Percentiles rank a stretch among this genome's conserved stretches.
These are phyloP conservation scores for Rapana venosa DNA, from an alignment of 2,888 invertebrate genomes.

Conservation along the genomic window DNA sequence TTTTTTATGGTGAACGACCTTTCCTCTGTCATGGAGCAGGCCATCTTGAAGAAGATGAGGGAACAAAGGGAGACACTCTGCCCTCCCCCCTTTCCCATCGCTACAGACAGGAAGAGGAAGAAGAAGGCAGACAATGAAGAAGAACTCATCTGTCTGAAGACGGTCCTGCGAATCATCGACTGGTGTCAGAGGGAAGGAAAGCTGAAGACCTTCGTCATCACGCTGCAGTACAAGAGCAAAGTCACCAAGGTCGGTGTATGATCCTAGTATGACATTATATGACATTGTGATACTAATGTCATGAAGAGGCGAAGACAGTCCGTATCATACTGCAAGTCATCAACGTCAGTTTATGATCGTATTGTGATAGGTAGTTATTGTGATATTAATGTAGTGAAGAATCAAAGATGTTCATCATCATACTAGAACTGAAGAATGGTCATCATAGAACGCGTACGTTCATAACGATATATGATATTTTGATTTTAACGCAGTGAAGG, in stretches of 20 bases:
- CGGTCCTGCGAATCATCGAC: constrained; percentile 82
- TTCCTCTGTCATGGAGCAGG: background rate
- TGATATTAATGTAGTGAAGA: no score
- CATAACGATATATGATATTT: no score
- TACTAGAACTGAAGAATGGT: no score
- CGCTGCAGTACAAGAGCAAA: constrained; percentile 80
- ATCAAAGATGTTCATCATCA: no score
- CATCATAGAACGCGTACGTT: no score
- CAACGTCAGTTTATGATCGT: no score
- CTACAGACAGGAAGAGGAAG: constrained; percentile 78
- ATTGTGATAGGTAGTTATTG: no score
- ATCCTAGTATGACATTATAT: background rate
- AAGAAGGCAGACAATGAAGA: constrained; percentile 80
- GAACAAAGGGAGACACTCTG: background rate
- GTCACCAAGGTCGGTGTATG: constrained; percentile 67
- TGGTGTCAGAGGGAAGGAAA: constrained; percentile 82
- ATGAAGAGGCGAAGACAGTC: no score
- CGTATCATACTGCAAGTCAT: no score
- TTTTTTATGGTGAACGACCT: no score
- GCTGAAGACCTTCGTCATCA: constrained; percentile 81
- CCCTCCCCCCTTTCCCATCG: background rate
- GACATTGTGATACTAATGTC: background rate
- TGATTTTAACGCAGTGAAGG: no score
- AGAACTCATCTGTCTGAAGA: constrained; percentile 83
- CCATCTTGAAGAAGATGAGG: background rate